Conservation (phyloP, 2,113 vertebrate genomes). For the Antigone vipio region DNA sequence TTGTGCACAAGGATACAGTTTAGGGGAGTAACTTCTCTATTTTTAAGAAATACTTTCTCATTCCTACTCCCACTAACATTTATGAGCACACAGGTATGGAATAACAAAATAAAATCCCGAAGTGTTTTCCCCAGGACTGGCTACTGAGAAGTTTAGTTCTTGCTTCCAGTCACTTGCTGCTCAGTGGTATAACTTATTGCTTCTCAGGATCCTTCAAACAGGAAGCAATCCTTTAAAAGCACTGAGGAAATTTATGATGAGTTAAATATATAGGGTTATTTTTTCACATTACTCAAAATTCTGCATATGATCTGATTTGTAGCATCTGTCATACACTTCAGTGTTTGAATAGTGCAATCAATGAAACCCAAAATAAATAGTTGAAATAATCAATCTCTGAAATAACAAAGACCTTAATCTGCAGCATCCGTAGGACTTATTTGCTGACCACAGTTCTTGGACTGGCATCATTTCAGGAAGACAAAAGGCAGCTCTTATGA, state of each 20-base stretch:
- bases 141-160: background rate
- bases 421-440: background rate
- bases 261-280: background rate
- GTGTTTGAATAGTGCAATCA: conserved; percentile 60
- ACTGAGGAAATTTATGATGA: background rate
- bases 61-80: background rate
- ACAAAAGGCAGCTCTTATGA: background rate
- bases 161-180: background rate
- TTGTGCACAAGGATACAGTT: background rate
- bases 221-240: background rate
- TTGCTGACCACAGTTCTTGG: conserved; percentile 4
- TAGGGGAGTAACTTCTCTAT: background rate
- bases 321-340: background rate
- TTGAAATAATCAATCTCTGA: background rate
- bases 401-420: conserved; percentile 23
- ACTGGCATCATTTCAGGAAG: background rate
- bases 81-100: background rate
- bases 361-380: conserved; percentile 26
- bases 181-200: background rate
- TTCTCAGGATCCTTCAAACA: background rate
- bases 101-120: background rate
- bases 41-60: background rate
- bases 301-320: background rate
- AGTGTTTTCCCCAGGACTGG: background rate
- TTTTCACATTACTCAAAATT: conserved; percentile 5